phyloP scores from a whole-genome alignment of 1,140 invertebrate species.

The Leptoteleia sp. region DNA sequence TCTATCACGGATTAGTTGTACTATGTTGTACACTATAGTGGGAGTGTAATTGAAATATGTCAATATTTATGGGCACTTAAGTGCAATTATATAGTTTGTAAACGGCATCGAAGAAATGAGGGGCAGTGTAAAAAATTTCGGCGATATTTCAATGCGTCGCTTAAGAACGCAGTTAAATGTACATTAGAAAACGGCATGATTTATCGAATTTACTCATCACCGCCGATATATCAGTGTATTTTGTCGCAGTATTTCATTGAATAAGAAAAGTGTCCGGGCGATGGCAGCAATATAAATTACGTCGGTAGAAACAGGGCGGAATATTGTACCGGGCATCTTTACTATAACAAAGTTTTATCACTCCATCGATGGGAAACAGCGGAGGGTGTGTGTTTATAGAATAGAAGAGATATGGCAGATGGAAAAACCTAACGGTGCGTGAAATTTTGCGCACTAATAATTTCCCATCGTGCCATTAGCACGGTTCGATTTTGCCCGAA shows the following conservation, averaged over 20 bases:
- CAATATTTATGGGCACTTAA: no score
- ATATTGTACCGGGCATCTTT: constrained; percentile 26
- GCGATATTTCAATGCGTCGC: no score
- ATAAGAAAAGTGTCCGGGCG: constrained; percentile 39
- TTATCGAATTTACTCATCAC: background rate
- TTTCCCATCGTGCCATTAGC: constrained; percentile 33
- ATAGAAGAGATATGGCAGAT: constrained; percentile 34
- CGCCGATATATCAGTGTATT: constrained; percentile 56
- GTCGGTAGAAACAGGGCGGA: constrained; percentile 6
- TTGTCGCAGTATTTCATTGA: constrained; percentile 62
- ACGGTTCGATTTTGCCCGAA: constrained; percentile 43
- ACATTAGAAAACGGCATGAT: constrained; percentile 14
- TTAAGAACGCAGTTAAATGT: constrained; percentile 1
- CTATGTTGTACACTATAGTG: no score
- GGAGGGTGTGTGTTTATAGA: constrained; percentile 22
- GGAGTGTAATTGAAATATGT: no score
- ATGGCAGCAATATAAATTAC: constrained; percentile 55
- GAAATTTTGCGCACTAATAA: constrained; percentile 53
- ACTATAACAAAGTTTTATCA: constrained; percentile 33
- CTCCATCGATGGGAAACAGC: constrained; percentile 27
- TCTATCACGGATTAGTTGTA: no score
- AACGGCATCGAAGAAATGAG: no score
- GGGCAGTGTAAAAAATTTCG: no score
- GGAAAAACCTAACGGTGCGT: constrained; percentile 46
- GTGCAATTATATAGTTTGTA: no score